Base-by-base conservation (phyloP, 2,797 vertebrate species). In the Lycodopsis pacificus region DNA sequence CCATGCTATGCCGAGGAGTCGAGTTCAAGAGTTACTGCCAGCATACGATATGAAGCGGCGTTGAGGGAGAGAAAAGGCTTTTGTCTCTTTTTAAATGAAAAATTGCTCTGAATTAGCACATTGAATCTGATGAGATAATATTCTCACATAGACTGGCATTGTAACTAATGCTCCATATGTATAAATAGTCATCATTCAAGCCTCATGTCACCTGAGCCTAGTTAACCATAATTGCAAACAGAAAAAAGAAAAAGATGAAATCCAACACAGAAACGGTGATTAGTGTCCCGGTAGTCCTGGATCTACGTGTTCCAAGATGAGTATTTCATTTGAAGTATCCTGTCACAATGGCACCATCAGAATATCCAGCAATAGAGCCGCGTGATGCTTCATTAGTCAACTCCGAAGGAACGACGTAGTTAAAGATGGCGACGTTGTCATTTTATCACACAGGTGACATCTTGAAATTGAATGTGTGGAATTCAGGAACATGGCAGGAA, bases 131-230 rank as follows among this genome's bases (percentile, higher is more conserved):
- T 20, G 36, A 54, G 32, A 15, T 81, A 44, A 59, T 81, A 42
- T 56, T 27, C 64, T 71, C 25, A 40, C 65, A 17, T 34, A 8
- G 17, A 53, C 32, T 53, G 46, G 46, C 53, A 25, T 27, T 48
- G 12, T 30, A 11, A n/a, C 25, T 13, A 11, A 25, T 58, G 19
- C 22, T 73, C 14, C 1, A 46, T 65, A 12, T 61, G 13, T 44
- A 49, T 85, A 40, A 71, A 15, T 64, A 54, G 73, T 83, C 76
- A 78, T 83, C 42, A 74, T 72, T 65, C 27, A 75, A 46, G 64
- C 79, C 44, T 83, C 66, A 34, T 71, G 79, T 83, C 73, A 63
- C 51, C 49, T 5, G 34, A 68, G 64, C 19, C 66, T 72, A 63
- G 63, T 89, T 77, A 80, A 38, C 30, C 32, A 3, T 64, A 19